phyloP scores from a whole-genome alignment of 2,888 invertebrate species.

The Hoplodrina blanda region DNA sequence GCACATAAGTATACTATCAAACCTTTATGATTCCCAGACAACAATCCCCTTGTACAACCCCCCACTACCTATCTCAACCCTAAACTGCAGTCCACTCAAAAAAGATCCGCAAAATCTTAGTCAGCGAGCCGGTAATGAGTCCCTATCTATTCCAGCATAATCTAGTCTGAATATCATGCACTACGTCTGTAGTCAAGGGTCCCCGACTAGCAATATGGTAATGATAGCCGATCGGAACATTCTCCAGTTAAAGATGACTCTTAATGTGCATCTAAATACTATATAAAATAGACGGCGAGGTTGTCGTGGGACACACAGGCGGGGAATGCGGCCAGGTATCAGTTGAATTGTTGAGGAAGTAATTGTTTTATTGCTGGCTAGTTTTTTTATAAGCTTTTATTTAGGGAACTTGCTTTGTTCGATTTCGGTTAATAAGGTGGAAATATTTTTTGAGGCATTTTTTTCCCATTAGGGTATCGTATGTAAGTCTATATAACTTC shows the following conservation, averaged over 20 bases:
- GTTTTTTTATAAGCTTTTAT: background rate
- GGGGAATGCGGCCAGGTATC: constrained; percentile 27
- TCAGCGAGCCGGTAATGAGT: constrained; percentile 80
- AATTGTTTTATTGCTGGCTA: background rate
- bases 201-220: constrained; percentile 84
- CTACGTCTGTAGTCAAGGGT: constrained; percentile 77
- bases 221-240: constrained; percentile 85
- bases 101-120: constrained; percentile 65
- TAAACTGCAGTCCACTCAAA: constrained; percentile 52
- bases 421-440: too few species aligned
- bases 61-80: background rate
- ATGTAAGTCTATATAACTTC: too few species aligned
- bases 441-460: too few species aligned
- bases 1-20: background rate
- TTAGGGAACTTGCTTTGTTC: too few species aligned
- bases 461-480: too few species aligned
- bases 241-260: constrained; percentile 84
- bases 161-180: constrained; percentile 76
- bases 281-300: constrained; percentile 79
- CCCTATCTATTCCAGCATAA: constrained; percentile 80
- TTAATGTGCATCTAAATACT: constrained; percentile 88
- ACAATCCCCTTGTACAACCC: background rate
- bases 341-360: background rate
- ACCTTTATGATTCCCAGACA: background rate
- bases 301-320: constrained; percentile 66